These are phyloP conservation scores for Metacarcinus magister DNA, from an alignment of 2,888 invertebrate species.

Conservation along the genomic window DNA sequence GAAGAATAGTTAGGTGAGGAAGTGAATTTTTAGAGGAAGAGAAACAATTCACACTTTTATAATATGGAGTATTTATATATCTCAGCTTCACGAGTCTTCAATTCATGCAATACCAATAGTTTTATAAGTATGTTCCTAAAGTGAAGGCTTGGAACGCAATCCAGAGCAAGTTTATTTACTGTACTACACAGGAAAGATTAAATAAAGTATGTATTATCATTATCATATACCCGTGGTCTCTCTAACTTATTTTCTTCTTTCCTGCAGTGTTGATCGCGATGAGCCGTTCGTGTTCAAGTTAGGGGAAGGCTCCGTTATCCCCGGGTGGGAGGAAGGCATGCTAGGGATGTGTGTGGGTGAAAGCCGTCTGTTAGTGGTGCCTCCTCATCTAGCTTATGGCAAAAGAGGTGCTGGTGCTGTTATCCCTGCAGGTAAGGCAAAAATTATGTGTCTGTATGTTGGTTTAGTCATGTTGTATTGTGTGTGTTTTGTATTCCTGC, in stretches of 20 bases:
- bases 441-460: conserved; percentile 27
- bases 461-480: background rate
- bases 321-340: conserved; percentile 85
- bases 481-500: background rate
- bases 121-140: no score
- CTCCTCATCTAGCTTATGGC: conserved; percentile 84
- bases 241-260: background rate
- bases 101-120: no score
- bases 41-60: no score
- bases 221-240: no score
- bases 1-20: no score
- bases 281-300: conserved; percentile 85
- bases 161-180: no score
- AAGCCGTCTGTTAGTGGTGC: conserved; percentile 85
- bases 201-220: no score
- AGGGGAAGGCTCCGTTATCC: conserved; percentile 85
- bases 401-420: conserved; percentile 82
- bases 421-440: conserved; percentile 77
- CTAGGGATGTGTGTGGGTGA: conserved; percentile 85
- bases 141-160: no score
- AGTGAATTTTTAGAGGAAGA: no score
- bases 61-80: no score
- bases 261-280: conserved; percentile 75
- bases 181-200: no score
- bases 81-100: no score